These are phyloP conservation scores for Gopherus evgoodei DNA, from an alignment of 2,113 vertebrate species.

Conservation along the genomic window DNA sequence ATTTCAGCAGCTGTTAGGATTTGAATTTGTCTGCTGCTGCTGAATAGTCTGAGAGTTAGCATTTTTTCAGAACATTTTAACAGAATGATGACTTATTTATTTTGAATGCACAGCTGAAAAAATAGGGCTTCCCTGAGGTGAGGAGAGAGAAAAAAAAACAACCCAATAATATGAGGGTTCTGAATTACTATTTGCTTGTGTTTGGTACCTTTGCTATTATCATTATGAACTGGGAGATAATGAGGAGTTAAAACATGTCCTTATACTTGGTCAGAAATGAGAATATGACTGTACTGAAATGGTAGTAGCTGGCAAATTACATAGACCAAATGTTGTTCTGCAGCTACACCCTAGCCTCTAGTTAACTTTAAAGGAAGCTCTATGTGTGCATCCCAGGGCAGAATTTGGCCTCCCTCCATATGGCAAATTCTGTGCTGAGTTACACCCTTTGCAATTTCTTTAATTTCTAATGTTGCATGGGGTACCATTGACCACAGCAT, in stretches of 20 bases:
- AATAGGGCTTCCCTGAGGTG: not conserved
- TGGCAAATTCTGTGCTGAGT: not conserved
- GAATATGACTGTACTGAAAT: not conserved
- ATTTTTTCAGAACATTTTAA: not conserved
- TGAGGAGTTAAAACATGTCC: not conserved
- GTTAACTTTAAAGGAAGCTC: not conserved
- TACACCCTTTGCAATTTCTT: not conserved
- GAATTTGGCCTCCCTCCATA: not conserved
- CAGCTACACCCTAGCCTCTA: not conserved
- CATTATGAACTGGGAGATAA: not conserved
- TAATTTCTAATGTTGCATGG: not conserved
- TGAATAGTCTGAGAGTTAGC: not conserved
- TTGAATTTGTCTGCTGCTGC: not conserved
- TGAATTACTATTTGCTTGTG: not conserved
- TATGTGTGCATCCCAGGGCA: not conserved
- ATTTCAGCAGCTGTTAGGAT: not conserved
- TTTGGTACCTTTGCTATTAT: not conserved
- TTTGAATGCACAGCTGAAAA: not conserved
- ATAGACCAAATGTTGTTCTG: not conserved
- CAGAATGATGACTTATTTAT: not conserved
- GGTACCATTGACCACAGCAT: not conserved
- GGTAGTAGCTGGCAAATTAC: not conserved
- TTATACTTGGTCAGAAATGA: not conserved
- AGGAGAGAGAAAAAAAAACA: not conserved
- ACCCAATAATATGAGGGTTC: not conserved